A percentile compares a stretch with the other conserved stretches of the same genome.
phyloP scores from a whole-genome alignment of 2,113 vertebrate species.

The Jacana jacana region DNA sequence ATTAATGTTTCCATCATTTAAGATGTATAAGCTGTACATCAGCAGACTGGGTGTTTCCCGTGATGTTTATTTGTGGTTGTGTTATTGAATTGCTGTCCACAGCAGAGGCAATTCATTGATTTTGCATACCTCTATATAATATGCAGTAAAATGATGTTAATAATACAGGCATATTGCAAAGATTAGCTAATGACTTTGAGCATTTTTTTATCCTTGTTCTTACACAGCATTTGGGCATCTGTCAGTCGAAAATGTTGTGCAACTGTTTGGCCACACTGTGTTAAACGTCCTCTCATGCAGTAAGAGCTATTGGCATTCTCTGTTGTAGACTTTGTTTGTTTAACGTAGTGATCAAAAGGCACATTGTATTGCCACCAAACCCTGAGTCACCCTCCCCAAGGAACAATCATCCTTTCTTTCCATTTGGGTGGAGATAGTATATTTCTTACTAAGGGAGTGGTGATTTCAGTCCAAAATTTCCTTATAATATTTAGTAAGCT shows the following conservation, averaged over 20 bases:
- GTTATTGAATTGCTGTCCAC: background rate
- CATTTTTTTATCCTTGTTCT: background rate
- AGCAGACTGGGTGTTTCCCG: background rate
- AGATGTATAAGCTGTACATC: background rate
- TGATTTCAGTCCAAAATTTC: background rate
- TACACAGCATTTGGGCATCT: slow-evolving; percentile 5
- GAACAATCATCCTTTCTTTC: slow-evolving; percentile 40
- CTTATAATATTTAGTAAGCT: background rate
- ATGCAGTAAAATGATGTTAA: background rate
- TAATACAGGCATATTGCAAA: background rate
- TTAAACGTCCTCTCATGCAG: background rate
- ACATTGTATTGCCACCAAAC: slow-evolving; percentile 29
- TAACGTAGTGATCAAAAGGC: slow-evolving; percentile 33
- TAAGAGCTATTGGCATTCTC: background rate
- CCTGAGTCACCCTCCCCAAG: slow-evolving; percentile 51
- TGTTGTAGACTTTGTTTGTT: background rate
- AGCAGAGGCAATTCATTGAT: background rate
- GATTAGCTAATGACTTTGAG: background rate
- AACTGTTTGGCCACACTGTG: background rate
- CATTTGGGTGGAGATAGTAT: slow-evolving; percentile 44
- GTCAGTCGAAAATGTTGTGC: background rate
- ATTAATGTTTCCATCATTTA: background rate
- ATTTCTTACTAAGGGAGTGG: background rate
- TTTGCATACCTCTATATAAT: background rate
- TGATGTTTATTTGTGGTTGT: background rate